Percentiles rank a stretch among this genome's conserved stretches.
phyloP scores from a whole-genome alignment of 1,140 invertebrate species.

The Papilio polytes region DNA sequence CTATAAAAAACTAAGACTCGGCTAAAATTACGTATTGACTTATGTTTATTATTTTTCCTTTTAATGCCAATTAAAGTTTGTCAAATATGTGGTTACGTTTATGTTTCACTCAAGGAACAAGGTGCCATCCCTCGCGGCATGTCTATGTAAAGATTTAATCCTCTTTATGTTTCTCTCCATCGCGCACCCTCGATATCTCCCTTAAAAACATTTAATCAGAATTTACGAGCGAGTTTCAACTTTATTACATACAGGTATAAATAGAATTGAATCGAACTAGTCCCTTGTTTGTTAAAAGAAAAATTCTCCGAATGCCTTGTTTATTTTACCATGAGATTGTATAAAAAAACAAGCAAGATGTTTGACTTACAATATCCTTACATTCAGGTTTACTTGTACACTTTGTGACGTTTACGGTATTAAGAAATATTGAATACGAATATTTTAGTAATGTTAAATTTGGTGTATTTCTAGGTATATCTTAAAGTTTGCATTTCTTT shows the following conservation, averaged over 20 bases:
- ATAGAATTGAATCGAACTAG: slow-evolving; percentile 28
- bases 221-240: slow-evolving; percentile 29
- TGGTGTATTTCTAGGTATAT: background rate
- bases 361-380: background rate
- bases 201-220: slow-evolving; percentile 25
- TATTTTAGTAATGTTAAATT: background rate
- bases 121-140: background rate
- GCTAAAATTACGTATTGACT: background rate
- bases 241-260: slow-evolving; percentile 21
- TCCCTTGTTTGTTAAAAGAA: slow-evolving; percentile 22
- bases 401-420: no score
- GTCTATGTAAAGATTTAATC: slow-evolving; percentile 21
- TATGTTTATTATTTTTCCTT: background rate
- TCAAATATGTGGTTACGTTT: background rate
- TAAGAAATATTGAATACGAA: no score
- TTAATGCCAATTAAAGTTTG: background rate
- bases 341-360: background rate
- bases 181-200: slow-evolving; percentile 21
- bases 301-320: slow-evolving; percentile 7
- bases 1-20: background rate
- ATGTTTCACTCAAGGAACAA: background rate
- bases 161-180: slow-evolving; percentile 19
- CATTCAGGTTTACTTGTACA: background rate
- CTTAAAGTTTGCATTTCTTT: background rate
- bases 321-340: slow-evolving; percentile 20